Base-by-base conservation (phyloP, 2,113 vertebrate species). In the Leptodactylus fuscus region DNA sequence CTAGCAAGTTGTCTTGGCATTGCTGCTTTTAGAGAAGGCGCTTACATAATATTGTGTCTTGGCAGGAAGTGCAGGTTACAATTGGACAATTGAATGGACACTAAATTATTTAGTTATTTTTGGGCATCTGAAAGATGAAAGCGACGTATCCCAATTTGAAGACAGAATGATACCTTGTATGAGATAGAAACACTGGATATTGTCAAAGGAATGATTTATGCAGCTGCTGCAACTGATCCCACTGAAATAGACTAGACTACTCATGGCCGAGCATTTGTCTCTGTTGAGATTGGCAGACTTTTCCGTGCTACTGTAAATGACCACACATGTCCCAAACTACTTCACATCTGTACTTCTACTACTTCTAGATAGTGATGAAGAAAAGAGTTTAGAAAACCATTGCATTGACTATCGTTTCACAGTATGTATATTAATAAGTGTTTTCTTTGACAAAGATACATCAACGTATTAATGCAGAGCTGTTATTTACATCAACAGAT, bases 401-500 rank as follows among this genome's bases (percentile, higher is more conserved):
- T 88, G 89, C 90, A 89, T 87, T 71, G 51, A 87, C 62, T 71
- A 88, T 89, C 89, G 86, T 88, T 88, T 91, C 85, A 89, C 80
- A 88, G 81, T 87, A 85, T 88, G 60, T 46, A 87, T 89, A 89
- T 92, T 91, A 67, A 89, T 87, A 87, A 90, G 34, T 77, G 74
- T 85, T 91, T 91, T 86, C 75, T 87, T 87, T 81, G 87, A 85
- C 78, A 92, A 91, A 75, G 79, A 88, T 90, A 89, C 0, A 60
- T 88, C 86, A 91, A 88, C 90, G 88, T 82, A 85, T 85, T 88
- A 85, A 87, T 89, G 36, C 51, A 88, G 84, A 81, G 88, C 73
- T 90, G 83, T 87, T 91, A 90, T 91, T 92, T 92, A 90, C 88
- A 90, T 88, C 87, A 93, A 91, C 90, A 94, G 91, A 91, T 94